These are phyloP conservation scores for Trichogramma dendrolimi DNA, from an alignment of 2,888 invertebrate species.

Conservation along the genomic window DNA sequence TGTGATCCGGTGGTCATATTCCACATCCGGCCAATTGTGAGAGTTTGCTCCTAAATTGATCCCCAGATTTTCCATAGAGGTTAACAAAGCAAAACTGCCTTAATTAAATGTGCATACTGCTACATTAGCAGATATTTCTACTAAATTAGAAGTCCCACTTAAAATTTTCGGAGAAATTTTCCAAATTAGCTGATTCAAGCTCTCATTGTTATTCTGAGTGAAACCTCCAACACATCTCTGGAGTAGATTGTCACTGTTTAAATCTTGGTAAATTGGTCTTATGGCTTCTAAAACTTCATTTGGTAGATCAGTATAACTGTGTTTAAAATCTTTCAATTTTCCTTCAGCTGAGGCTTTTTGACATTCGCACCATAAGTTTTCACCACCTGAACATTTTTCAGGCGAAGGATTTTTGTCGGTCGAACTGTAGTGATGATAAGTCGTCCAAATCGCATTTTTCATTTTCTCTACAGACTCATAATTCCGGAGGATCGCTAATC, in stretches of 20 bases:
- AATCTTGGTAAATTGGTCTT: slow-evolving; percentile 37
- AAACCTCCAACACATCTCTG: slow-evolving; percentile 34
- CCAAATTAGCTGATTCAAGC: slow-evolving; percentile 27
- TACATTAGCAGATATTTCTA: slow-evolving; percentile 29
- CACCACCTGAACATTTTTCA: neutral
- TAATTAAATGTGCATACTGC: slow-evolving; percentile 26
- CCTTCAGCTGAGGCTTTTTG: slow-evolving; percentile 20
- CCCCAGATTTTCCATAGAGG: slow-evolving; percentile 24
- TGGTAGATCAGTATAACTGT: slow-evolving; percentile 18
- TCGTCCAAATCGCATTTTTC: neutral
- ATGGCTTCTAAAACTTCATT: slow-evolving; percentile 32
- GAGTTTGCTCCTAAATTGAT: slow-evolving; percentile 17
- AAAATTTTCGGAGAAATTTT: slow-evolving; percentile 28
- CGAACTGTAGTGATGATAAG: neutral
- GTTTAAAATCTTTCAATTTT: slow-evolving; percentile 14
- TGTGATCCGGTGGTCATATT: slow-evolving; percentile 20
- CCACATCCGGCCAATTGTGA: slow-evolving; percentile 17
- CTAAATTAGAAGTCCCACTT: slow-evolving; percentile 21
- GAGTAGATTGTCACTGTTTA: slow-evolving; percentile 37
- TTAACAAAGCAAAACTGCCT: slow-evolving; percentile 26
- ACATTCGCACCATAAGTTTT: slow-evolving; percentile 27
- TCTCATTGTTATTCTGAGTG: slow-evolving; percentile 29
- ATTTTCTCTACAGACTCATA: neutral
- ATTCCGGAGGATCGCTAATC: slow-evolving; percentile 16
- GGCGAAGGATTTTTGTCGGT: neutral